A percentile compares a stretch with the other conserved stretches of the same genome.
Evolutionary conservation across 2,888 invertebrate species (phyloP).

Genomic region (Tolmerus cingulatus): DNA sequence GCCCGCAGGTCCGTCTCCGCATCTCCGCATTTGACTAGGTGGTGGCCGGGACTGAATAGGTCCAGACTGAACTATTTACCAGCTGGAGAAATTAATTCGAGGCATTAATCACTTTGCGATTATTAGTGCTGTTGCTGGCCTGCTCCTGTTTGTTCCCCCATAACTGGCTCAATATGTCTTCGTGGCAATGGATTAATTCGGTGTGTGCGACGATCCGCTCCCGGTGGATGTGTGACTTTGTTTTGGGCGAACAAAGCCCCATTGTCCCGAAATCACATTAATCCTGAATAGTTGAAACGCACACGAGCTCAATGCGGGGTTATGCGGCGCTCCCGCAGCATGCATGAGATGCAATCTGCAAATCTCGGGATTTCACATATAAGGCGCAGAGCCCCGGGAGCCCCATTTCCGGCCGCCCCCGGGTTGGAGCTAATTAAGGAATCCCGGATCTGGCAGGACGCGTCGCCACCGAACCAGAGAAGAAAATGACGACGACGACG

Average conservation of each 20-base stretch:
- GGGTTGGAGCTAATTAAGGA: conserved; percentile 44
- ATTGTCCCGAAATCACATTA: conserved; percentile 44
- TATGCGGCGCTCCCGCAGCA: not conserved
- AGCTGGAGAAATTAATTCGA: conserved; percentile 46
- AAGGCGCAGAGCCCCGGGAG: not conserved
- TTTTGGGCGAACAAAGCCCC: conserved; percentile 29
- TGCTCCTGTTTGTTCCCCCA: conserved; percentile 6
- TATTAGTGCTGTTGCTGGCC: conserved; percentile 45
- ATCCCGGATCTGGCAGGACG: conserved; percentile 4
- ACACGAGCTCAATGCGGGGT: conserved; percentile 7
- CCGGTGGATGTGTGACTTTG: conserved; percentile 19
- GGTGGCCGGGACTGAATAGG: not conserved
- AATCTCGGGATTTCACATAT: not conserved
- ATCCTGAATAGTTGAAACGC: conserved; percentile 42
- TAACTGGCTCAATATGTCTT: conserved; percentile 47
- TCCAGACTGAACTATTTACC: conserved; percentile 44
- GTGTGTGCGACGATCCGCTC: conserved; percentile 26
- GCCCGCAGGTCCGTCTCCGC: not conserved
- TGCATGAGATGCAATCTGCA: not conserved
- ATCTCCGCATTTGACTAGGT: not conserved
- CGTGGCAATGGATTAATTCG: conserved; percentile 46
- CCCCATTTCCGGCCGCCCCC: not conserved
- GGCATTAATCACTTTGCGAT: conserved; percentile 48
- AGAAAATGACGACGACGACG: not conserved
- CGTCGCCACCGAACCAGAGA: conserved; percentile 21